phyloP scores from a whole-genome alignment of 1,140 invertebrate genomes.

The Cotesia glomerata region DNA sequence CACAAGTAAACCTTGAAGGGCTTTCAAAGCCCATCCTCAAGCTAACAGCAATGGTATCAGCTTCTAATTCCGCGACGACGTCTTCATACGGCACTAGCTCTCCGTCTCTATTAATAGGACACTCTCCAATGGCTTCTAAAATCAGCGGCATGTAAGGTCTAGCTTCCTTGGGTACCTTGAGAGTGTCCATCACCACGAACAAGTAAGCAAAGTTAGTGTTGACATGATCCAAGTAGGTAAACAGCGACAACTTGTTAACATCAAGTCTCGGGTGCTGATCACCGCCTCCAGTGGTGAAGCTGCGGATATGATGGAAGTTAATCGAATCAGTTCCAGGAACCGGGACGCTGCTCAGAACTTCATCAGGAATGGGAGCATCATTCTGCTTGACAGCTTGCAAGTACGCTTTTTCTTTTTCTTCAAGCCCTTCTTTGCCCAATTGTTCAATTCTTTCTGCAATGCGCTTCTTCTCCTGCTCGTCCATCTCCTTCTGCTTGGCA shows the following conservation, averaged over 20 bases:
- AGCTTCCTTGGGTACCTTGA: slow-evolving; percentile 64
- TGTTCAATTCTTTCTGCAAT: slow-evolving; percentile 69
- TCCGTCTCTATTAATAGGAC: slow-evolving; percentile 67
- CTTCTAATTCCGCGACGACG: slow-evolving; percentile 77
- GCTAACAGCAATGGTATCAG: slow-evolving; percentile 71
- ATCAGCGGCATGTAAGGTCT: slow-evolving; percentile 77
- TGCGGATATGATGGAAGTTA: slow-evolving; percentile 71
- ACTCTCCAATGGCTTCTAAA: slow-evolving; percentile 74
- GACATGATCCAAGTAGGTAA: slow-evolving; percentile 79
- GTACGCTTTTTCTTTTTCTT: slow-evolving; percentile 68
- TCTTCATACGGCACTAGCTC: slow-evolving; percentile 72
- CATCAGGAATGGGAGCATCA: slow-evolving; percentile 72
- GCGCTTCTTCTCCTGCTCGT: slow-evolving; percentile 71
- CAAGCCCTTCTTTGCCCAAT: slow-evolving; percentile 74
- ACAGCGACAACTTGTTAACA: slow-evolving; percentile 72
- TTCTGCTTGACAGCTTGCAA: slow-evolving; percentile 76
- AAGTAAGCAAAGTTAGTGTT: slow-evolving; percentile 83
- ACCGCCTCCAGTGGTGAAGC: slow-evolving; percentile 63
- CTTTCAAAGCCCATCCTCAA: slow-evolving; percentile 69
- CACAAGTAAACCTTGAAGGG: slow-evolving; percentile 67
- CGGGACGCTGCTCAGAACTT: slow-evolving; percentile 72
- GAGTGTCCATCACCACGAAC: slow-evolving; percentile 76
- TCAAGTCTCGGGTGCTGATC: slow-evolving; percentile 69
- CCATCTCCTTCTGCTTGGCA: slow-evolving; percentile 67
- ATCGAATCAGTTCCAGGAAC: slow-evolving; percentile 75